These are phyloP conservation scores for Phyllotreta cruciferae DNA, from an alignment of 2,888 invertebrate species.

Conservation along the genomic window DNA sequence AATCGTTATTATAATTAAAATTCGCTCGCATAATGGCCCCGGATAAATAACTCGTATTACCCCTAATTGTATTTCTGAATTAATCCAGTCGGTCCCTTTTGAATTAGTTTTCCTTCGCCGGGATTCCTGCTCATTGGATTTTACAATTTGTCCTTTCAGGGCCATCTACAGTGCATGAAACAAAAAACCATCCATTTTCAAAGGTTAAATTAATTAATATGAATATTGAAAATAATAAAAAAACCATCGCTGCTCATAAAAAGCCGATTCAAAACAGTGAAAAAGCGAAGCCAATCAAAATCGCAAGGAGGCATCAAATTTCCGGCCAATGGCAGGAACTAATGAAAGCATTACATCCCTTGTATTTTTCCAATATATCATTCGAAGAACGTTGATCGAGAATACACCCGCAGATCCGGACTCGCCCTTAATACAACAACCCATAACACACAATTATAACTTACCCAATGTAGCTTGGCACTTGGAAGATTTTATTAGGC, in stretches of 20 bases:
- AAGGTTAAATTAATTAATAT: too few species aligned
- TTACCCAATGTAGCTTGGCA: too few species aligned
- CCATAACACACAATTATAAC: too few species aligned
- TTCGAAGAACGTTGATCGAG: neutral
- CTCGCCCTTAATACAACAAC: neutral
- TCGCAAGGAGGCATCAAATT: conserved; percentile 23
- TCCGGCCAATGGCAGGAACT: conserved; percentile 20
- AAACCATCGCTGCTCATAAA: too few species aligned
- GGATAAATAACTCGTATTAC: conserved; percentile 29
- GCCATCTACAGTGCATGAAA: too few species aligned
- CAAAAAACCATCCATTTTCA: too few species aligned
- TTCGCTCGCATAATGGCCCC: conserved; percentile 24
- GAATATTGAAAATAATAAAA: too few species aligned
- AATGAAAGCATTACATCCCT: conserved; percentile 22
- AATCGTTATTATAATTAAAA: conserved; percentile 28
- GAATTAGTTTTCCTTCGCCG: conserved; percentile 19
- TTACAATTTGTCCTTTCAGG: conserved; percentile 11
- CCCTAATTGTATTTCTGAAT: conserved; percentile 27
- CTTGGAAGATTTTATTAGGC: too few species aligned
- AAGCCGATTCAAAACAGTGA: neutral
- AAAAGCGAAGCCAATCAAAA: conserved; percentile 16
- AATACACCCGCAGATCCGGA: neutral
- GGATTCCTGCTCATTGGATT: conserved; percentile 22
- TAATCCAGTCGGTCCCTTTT: conserved; percentile 23
- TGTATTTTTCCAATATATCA: conserved; percentile 23